Percentiles rank a stretch among this genome's conserved stretches.
These are phyloP conservation scores for Scaptomyza caliginosa DNA, from an alignment of 2,888 invertebrate species.

Conservation along the genomic window DNA sequence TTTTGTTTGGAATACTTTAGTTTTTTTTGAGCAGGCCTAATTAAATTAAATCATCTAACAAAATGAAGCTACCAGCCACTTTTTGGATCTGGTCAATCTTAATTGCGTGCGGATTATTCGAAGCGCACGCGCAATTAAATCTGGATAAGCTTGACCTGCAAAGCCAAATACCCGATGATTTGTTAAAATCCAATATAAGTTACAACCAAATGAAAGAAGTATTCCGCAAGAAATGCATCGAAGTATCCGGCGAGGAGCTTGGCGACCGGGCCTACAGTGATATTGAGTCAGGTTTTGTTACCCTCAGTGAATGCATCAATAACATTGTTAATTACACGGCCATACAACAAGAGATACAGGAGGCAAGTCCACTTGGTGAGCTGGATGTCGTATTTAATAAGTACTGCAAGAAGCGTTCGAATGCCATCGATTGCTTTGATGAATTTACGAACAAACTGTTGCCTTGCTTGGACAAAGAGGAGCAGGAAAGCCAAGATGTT, in stretches of 20 bases:
- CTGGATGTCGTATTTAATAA: slow-evolving; percentile 89
- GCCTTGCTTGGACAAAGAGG: slow-evolving; percentile 87
- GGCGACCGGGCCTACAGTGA: slow-evolving; percentile 85
- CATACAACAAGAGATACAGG: slow-evolving; percentile 88
- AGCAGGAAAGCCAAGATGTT: slow-evolving; percentile 87
- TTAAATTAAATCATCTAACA: slow-evolving; percentile 25
- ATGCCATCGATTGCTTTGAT: slow-evolving; percentile 86
- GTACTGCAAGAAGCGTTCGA: slow-evolving; percentile 87
- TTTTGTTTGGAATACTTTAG: slow-evolving; percentile 8
- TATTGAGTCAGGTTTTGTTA: slow-evolving; percentile 84
- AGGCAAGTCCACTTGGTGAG: slow-evolving; percentile 88
- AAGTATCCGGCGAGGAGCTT: slow-evolving; percentile 85
- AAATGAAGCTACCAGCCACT: slow-evolving; percentile 33
- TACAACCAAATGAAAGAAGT: slow-evolving; percentile 85
- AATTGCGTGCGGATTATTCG: slow-evolving; percentile 11
- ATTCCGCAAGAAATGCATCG: slow-evolving; percentile 88
- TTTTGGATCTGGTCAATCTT: slow-evolving; percentile 25
- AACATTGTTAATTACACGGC: slow-evolving; percentile 86
- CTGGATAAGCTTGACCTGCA: slow-evolving; percentile 66
- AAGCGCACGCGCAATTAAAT: slow-evolving; percentile 41
- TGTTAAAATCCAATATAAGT: slow-evolving; percentile 73
- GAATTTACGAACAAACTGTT: slow-evolving; percentile 86
- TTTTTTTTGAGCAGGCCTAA: slow-evolving; percentile 12
- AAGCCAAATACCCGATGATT: slow-evolving; percentile 71
- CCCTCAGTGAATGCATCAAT: slow-evolving; percentile 86